phyloP scores from a whole-genome alignment of 2,113 vertebrate species.

The Ondatra zibethicus region DNA sequence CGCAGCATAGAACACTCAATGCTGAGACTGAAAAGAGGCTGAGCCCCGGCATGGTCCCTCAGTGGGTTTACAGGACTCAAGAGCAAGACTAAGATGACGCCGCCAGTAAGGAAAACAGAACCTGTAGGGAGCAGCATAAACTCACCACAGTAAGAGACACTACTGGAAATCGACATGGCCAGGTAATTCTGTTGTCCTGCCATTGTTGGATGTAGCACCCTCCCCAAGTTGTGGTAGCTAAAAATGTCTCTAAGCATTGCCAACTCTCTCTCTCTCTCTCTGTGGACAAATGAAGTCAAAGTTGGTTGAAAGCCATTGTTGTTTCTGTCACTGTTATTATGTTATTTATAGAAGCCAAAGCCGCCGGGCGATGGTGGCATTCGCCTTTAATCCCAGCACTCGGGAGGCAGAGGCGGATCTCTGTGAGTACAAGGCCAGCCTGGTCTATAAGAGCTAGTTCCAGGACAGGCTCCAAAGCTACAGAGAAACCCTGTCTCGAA shows the following conservation, averaged over 20 bases:
- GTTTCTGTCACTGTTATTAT: too few species aligned
- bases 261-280: background rate
- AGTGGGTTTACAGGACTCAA: background rate
- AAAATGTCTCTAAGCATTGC: background rate
- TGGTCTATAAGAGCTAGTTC: too few species aligned
- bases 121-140: accelerated
- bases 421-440: too few species aligned
- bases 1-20: background rate
- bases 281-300: background rate
- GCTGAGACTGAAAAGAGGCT: background rate
- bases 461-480: too few species aligned
- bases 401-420: too few species aligned
- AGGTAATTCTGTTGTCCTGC: background rate
- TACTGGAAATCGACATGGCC: accelerated
- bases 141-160: background rate
- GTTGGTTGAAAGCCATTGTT: background rate
- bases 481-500: too few species aligned
- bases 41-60: background rate
- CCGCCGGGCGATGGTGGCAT: too few species aligned
- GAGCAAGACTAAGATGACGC: background rate
- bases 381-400: too few species aligned
- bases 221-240: background rate
- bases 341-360: background rate
- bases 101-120: background rate
- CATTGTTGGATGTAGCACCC: too few species aligned